Percentiles rank a stretch among this genome's conserved stretches.
phyloP scores from a whole-genome alignment of 1,140 invertebrate species.

The Lerema accius region DNA sequence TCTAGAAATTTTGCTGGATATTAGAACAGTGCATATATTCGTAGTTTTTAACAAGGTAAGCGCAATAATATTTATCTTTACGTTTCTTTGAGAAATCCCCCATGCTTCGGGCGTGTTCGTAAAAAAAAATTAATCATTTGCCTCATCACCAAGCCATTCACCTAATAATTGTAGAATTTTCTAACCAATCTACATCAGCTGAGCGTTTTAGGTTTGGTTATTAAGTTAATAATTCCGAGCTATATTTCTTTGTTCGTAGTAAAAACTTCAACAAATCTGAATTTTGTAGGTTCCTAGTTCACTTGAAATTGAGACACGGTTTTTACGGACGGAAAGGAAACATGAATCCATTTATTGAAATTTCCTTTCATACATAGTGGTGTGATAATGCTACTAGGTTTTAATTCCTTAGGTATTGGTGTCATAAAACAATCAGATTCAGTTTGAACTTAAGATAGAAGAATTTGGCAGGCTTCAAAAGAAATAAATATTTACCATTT shows the following conservation, averaged over 20 bases:
- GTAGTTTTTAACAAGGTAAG: constrained; percentile 35
- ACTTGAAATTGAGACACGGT: no score
- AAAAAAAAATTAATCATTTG: constrained; percentile 1
- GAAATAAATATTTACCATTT: no score
- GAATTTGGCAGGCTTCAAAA: no score
- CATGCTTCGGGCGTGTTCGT: constrained; percentile 4
- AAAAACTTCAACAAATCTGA: no score
- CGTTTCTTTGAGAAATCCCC: background rate
- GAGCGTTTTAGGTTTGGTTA: background rate
- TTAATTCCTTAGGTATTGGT: no score
- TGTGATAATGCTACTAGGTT: no score
- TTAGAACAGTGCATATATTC: constrained; percentile 5
- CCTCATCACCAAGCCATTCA: constrained; percentile 1
- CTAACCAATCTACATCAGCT: background rate
- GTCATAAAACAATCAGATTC: no score
- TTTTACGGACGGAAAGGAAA: no score
- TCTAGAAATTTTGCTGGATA: constrained; percentile 40
- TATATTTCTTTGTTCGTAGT: background rate
- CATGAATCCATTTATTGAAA: no score
- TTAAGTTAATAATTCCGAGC: background rate
- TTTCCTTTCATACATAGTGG: no score
- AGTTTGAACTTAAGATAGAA: no score
- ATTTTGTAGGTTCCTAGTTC: no score
- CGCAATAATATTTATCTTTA: background rate
- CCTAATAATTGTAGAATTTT: background rate